Evolutionary conservation across 2,113 vertebrate species (phyloP), one percentile per base, ranked within the genome.

Genomic region (Hyla sarda): DNA sequence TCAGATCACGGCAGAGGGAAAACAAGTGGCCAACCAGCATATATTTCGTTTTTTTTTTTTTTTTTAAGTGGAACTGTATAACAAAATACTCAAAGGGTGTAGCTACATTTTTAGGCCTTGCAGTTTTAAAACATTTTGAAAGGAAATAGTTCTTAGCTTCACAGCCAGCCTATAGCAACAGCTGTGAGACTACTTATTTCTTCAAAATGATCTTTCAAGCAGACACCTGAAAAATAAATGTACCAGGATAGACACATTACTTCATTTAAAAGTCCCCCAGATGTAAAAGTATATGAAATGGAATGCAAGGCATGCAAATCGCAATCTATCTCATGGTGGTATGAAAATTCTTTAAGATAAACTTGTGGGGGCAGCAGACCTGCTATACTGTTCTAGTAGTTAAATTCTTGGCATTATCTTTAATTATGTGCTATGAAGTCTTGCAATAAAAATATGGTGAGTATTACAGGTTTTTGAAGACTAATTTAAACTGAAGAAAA

Each of bases 321-420:
- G 67, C 77, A 73, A 86, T 86, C 77, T 86, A 81, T 86, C 84
- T 86, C 76, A 79, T 81, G 84, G 84, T 86, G 84, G 84, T 86
- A 86, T 86, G 84, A 86, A 72, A 79, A 79, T 86, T 81, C 84
- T 86, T 86, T 86, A 86, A 86, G 84, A 86, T 86, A 86, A 86
- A 86, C 84, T 86, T 86, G 84, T 86, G 84, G 84, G 84, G 84
- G 84, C 84, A 86, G 84, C 84, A 80, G 74, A 58, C 65, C 84
- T 79, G 84, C 77, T 86, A 81, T 86, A 86, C 84, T 73, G 77
- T 86, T 86, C 84, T 86, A 86, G 84, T 86, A 86, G 84, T 86
- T 81, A 86, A 86, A 81, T 86, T 86, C 84, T 86, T 86, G 84
- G 84, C 84, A 73, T 81, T 71, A 81, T 86, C 84, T 86, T 81